Conservation (phyloP, 2,797 vertebrate genomes). For the Schizopygopsis malacanthus region DNA sequence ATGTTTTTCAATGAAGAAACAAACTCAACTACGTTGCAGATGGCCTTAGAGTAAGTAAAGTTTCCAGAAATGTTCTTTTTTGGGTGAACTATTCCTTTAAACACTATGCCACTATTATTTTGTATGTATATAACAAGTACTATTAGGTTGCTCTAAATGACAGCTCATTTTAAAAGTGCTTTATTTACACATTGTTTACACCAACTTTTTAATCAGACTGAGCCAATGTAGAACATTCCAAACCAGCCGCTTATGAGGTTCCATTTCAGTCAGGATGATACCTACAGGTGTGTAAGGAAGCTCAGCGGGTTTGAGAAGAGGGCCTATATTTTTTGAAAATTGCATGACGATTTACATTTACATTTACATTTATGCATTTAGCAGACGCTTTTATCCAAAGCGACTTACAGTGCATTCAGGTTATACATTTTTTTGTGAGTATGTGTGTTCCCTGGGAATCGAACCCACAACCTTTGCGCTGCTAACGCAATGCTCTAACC, state of each 20-base stretch:
- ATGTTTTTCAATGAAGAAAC: neutral
- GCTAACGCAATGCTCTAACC: no score
- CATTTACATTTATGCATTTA: no score
- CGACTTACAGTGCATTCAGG: no score
- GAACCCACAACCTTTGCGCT: no score
- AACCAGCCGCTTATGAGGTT: neutral
- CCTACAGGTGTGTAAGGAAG: neutral
- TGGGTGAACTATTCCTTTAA: neutral
- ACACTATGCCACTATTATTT: neutral
- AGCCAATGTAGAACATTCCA: neutral
- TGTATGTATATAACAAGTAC: neutral
- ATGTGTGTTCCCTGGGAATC: no score
- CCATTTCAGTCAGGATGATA: neutral
- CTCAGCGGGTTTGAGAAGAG: neutral
- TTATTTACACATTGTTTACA: neutral
- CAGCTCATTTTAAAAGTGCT: neutral
- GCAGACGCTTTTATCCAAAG: no score
- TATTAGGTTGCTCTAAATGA: neutral
- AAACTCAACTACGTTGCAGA: neutral
- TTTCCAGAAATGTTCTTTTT: neutral
- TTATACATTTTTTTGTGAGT: no score
- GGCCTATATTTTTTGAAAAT: constrained; percentile 4
- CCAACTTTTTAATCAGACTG: neutral
- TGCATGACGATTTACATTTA: constrained; percentile 12
- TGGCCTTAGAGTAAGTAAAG: neutral